Evolutionary conservation across 2,113 vertebrate genomes (phyloP).

Genomic region (Notothenia coriiceps): DNA sequence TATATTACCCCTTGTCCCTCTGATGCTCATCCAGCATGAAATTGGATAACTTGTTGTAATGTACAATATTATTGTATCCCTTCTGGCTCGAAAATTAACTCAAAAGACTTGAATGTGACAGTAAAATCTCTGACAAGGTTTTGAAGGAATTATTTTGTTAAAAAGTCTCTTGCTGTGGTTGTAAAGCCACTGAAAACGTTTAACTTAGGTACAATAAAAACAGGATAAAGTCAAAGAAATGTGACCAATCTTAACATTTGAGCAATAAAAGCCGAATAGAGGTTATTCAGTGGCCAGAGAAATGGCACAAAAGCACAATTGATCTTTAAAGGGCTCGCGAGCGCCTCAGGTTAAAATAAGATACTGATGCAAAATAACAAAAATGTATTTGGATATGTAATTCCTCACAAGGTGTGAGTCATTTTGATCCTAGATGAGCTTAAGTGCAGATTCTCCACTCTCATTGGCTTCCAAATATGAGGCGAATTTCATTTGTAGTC

Average conservation of each 20-base stretch:
- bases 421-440: slow-evolving; percentile 28
- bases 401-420: slow-evolving; percentile 44
- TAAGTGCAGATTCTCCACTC: slow-evolving; percentile 39
- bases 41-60: slow-evolving; percentile 8
- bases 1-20: not conserved
- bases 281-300: not conserved
- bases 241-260: not conserved
- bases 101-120: not conserved
- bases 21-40: slow-evolving; percentile 14
- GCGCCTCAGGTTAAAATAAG: slow-evolving; percentile 8
- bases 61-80: slow-evolving; percentile 2
- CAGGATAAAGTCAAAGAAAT: not conserved
- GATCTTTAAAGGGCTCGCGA: not conserved
- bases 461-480: slow-evolving; percentile 32
- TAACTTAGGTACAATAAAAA: not conserved
- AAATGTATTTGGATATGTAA: slow-evolving; percentile 31
- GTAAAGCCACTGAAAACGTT: not conserved
- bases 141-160: no score
- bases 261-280: not conserved
- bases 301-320: not conserved
- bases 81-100: slow-evolving; percentile 26
- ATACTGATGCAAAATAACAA: slow-evolving; percentile 15
- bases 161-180: not conserved
- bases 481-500: slow-evolving; percentile 49
- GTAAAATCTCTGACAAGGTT: not conserved